Base-by-base conservation (phyloP, 1,140 invertebrate genomes). In the Drosophila bifasciata region DNA sequence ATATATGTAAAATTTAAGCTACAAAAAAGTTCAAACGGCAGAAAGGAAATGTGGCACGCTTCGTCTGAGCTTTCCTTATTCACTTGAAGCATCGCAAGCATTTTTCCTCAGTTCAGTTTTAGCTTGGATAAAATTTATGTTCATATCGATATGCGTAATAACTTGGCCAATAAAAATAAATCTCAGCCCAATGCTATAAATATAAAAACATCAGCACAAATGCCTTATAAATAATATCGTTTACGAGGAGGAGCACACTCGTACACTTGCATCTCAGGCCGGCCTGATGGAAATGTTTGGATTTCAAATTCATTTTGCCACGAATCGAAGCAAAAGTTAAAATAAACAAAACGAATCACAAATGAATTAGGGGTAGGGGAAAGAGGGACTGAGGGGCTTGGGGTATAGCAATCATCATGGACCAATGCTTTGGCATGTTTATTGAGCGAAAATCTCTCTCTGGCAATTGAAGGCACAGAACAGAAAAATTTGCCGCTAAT, bases 141-240 rank as follows among this genome's bases (percentile, higher is more conserved):
- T 78, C 84, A 89, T 89, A 89, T 88, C 79, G 84, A 89, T 89
- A 84, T 89, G 84, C 84, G 79, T 89, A 89, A 89, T 89, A 89
- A 89, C 83, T 89, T 80, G 84, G 84, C 85, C 85, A 89, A 89
- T 89, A 89, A 89, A 86, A 89, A 89, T 89, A 89, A 89, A 89
- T 89, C 85, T 89, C 79, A 52, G 63, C 21, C 74, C 75, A 78
- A 89, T 79, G 83, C 84, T 69, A 86, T 86, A 86, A 86, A 86
- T 86, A 86, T 86, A 83, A 83, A 86, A 89, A 70, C 81, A 86
- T 86, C 81, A 88, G 84, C 83, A 79, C 78, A 89, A 89, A 88
- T 86, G 78, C 78, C 70, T 88, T 83, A 88, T 88, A 89, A 88
- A 88, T 88, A 88, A 89, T 89, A 83, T 75, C 40, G 68, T 73